Evolutionary conservation across 2,113 vertebrate species (phyloP).

Genomic region (Sturnus vulgaris): DNA sequence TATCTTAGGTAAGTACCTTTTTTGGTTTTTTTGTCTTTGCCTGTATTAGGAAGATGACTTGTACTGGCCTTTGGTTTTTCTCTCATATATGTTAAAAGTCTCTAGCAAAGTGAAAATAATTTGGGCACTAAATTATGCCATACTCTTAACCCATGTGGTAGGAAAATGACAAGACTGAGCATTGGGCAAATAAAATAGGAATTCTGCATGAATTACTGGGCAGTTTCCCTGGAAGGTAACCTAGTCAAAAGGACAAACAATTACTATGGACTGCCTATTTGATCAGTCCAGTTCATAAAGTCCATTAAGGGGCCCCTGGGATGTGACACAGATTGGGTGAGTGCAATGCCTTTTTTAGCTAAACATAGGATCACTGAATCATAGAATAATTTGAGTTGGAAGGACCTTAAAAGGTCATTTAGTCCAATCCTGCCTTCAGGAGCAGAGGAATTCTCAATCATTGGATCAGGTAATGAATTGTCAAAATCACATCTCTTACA

Average conservation of each 20-base stretch:
- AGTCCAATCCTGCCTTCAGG: background rate
- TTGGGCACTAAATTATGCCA: background rate
- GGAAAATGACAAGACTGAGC: background rate
- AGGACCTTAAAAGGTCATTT: background rate
- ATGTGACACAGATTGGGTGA: background rate
- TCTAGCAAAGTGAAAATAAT: background rate
- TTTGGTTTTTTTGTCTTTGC: background rate
- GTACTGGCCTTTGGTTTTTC: background rate
- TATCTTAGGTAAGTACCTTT: background rate
- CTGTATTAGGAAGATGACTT: background rate
- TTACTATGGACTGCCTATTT: background rate
- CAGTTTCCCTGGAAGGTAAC: background rate
- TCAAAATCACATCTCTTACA: background rate
- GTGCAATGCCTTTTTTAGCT: background rate
- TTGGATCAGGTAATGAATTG: background rate
- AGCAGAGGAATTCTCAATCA: background rate
- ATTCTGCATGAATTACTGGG: background rate
- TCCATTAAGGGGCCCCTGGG: background rate
- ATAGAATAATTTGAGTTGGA: background rate
- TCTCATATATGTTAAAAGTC: background rate
- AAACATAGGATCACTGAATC: background rate
- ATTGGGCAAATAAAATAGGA: background rate
- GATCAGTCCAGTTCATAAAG: background rate
- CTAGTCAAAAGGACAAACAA: background rate
- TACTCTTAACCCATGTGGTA: rapidly evolving